phyloP scores from a whole-genome alignment of 2,113 vertebrate species.

The Podilymbus podiceps region DNA sequence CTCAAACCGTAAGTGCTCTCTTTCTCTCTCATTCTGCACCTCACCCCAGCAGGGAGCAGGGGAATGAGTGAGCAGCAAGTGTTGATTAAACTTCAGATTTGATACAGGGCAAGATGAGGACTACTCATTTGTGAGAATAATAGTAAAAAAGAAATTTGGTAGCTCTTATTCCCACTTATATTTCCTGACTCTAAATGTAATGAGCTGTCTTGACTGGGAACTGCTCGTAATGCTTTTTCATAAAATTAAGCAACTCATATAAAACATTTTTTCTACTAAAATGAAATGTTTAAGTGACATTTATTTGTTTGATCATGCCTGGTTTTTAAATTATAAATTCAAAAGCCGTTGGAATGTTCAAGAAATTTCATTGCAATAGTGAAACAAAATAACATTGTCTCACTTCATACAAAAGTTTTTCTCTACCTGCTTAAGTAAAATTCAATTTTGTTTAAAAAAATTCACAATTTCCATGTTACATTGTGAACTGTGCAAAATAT shows the following conservation, averaged over 20 bases:
- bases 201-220: neutral
- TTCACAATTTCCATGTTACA: neutral
- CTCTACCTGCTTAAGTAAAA: neutral
- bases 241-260: neutral
- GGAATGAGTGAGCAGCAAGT: too few species aligned
- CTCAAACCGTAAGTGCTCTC: too few species aligned
- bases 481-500: neutral
- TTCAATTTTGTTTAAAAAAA: neutral
- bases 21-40: too few species aligned
- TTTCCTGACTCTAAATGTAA: neutral
- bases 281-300: neutral
- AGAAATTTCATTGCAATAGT: neutral
- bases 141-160: neutral
- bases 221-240: neutral
- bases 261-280: neutral
- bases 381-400: neutral
- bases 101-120: neutral
- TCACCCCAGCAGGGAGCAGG: too few species aligned
- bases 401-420: neutral
- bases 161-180: neutral
- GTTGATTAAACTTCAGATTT: neutral
- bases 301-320: accelerated
- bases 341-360: neutral
- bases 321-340: neutral
- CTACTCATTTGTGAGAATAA: neutral